Base-by-base conservation (phyloP, 2,113 vertebrate genomes). In the Apteryx owenii region DNA sequence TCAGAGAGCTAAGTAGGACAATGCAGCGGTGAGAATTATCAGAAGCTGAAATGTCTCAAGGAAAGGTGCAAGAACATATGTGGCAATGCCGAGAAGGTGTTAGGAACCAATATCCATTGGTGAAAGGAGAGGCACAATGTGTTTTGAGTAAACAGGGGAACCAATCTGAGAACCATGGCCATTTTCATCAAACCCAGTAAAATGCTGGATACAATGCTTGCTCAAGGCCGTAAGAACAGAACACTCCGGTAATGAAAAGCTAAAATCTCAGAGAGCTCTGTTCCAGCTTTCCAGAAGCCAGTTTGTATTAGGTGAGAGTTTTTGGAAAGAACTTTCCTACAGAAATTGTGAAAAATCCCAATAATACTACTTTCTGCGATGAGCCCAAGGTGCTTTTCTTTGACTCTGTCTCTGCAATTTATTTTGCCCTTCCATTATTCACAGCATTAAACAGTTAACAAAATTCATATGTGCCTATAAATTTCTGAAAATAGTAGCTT, bases 401-500 rank as follows among this genome's bases (percentile, higher is more conserved):
- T 76, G 66, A 51, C 33, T 69, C 76, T 53, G 7, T 40, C 25
- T 90, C 40, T 5, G 0, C 17, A 83, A 81, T 96, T 88, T 70
- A 58, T 68, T 8, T 81, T 81, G 16, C 8, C 36, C 33, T 54
- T 83, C 38, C 31, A 77, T 73, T 85, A 80, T 8, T 9, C 25
- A 56, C 40, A 80, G 13, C 62, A 44, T 77, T 80, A 48, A 92
- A 88, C 36, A 93, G 83, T 80, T 56, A 46, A 77, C 38, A 80
- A 69, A 84, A 18, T 77, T 85, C 58, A 18, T 53, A 61, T 61
- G 36, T 83, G 31, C 36, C 68, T 36, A 53, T 86, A 83, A 90
- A 77, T 16, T 88, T 90, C 40, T 53, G 29, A 83, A 93, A 96
- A 83, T 19, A 73, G 86, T 23, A 81, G 7, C 50, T 73, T 10